These are phyloP conservation scores for Athrips mouffetella DNA, from an alignment of 2,888 invertebrate species.

Conservation along the genomic window DNA sequence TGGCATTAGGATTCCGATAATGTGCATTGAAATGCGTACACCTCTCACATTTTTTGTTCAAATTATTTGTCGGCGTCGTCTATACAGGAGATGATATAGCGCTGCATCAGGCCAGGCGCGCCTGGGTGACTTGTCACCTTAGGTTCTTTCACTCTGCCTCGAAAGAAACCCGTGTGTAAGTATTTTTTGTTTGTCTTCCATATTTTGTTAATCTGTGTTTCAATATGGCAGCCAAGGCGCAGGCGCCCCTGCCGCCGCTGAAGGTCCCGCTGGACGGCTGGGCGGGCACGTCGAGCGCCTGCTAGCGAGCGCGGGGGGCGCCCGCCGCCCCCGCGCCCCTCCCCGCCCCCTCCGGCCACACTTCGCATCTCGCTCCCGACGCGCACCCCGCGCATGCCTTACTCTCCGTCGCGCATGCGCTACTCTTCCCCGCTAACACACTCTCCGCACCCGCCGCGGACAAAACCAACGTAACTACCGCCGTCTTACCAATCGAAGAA, in stretches of 20 bases:
- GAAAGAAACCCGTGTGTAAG: no score
- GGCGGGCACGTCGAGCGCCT: constrained; percentile 75
- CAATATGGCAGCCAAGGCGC: constrained; percentile 68
- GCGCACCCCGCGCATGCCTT: constrained; percentile 58
- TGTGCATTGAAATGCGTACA: no score
- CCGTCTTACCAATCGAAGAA: constrained; percentile 49
- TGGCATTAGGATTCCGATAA: no score
- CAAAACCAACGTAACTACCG: constrained; percentile 18
- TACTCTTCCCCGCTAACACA: constrained; percentile 54
- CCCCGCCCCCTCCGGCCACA: constrained; percentile 27
- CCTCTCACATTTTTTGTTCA: no score
- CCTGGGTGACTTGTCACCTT: no score
- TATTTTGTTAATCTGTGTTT: background rate
- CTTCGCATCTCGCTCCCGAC: constrained; percentile 42
- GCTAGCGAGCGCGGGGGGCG: constrained; percentile 73
- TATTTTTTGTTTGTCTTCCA: no score
- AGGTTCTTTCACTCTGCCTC: no score
- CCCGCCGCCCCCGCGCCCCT: constrained; percentile 34
- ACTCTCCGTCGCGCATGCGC: constrained; percentile 56
- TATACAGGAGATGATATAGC: no score
- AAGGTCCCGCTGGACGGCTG: constrained; percentile 76
- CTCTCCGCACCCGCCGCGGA: constrained; percentile 22
- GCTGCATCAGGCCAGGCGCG: no score
- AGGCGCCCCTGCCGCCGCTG: constrained; percentile 80
- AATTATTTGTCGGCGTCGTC: no score